Evolutionary conservation across 2,888 invertebrate genomes (phyloP), one percentile per base, ranked within the genome.

Genomic region (Diarsia rubi): DNA sequence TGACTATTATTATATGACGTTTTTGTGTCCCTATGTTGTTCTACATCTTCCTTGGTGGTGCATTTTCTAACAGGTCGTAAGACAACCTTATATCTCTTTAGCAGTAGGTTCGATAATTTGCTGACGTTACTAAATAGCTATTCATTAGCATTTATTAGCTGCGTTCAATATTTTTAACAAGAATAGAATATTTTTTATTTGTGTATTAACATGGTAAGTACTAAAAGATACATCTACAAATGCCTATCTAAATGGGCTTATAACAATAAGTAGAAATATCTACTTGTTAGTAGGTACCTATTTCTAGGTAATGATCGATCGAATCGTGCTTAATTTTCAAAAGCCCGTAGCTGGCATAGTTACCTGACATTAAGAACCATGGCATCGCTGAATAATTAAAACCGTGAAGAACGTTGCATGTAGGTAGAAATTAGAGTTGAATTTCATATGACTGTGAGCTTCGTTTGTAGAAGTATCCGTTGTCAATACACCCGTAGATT

Each of bases 371-470:
- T 68, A 37, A 59, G 62, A 47, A 65, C 27, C n/a, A 63, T 52
- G 31, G 47, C 37, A 63, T 64, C 1, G 3, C 24, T 79, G 63
- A 74, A 79, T 83, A 67, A 83, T 79, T 81, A 52, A 79, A 59
- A 47, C 68, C 45, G 8, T 66, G 62, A 62, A 24, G 42, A 62
- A 47, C 52, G 44, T 79, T 79, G 73, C 68, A 67, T 54, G 74
- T 64, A 49, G 31, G 54, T 72, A 52, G 69, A 68, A 79, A 81
- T 74, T 69, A 49, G 44, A 67, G n/a, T 54, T 81, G 54, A 83
- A 79, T 81, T 81, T 68, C 67, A 83, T 27, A 81, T 79, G 69
- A 64, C 31, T 11, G 31, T 42, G 12, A 19, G 21, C 64, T 21
- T 14, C n/a, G 31, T 59, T 14, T 59, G 31, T n/a, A 31, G 16